Base-by-base conservation (phyloP, 2,888 invertebrate genomes). In the Odontomyia ornata region DNA sequence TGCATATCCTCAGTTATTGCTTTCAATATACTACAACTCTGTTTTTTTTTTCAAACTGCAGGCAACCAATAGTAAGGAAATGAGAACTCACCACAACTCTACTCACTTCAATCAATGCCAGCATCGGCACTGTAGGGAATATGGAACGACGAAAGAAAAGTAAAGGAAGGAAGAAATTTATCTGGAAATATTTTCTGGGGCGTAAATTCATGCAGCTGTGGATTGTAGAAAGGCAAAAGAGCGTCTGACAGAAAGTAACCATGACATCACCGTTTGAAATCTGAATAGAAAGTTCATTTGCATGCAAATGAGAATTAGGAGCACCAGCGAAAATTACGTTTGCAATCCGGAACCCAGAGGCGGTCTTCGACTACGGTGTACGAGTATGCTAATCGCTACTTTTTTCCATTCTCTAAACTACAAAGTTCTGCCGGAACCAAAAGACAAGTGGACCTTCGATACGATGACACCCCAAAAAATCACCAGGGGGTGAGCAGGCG, bases 281-380 rank as follows among this genome's bases (percentile, higher is more conserved):
- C 75, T 75, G 78, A 78, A 76, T 75, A 75, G 77, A 75, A 75
- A 75, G 77, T 76, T 78, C 75, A 78, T 78, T 78, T 78, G 78
- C 77, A 78, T 78, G 78, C 75, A 78, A 78, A 78, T 78, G 78
- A 78, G 78, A 78, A 78, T 75, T 76, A 76, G 77, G 71, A 75
- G 43, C 75, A 71, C 77, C 72, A 71, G 67, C 75, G 67, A 76
- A 77, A 78, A 78, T 78, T 77, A 76, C 76, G 76, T 78, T 78
- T 75, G 75, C 75, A 46, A 69, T 77, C 43, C 73, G 46, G 36
- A 30, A 65, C 18, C 36, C 36, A 30, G 65, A 28, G 28, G 36
- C 36, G 57, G 36, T 36, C 9, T 36, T 36, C 36, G 73, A n/a
- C 78, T 76, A 47, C 67, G 73, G 65, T 76, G 76, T 76, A n/a